Evolutionary conservation across 2,888 invertebrate species (phyloP).

Genomic region (Andrena bucephala): DNA sequence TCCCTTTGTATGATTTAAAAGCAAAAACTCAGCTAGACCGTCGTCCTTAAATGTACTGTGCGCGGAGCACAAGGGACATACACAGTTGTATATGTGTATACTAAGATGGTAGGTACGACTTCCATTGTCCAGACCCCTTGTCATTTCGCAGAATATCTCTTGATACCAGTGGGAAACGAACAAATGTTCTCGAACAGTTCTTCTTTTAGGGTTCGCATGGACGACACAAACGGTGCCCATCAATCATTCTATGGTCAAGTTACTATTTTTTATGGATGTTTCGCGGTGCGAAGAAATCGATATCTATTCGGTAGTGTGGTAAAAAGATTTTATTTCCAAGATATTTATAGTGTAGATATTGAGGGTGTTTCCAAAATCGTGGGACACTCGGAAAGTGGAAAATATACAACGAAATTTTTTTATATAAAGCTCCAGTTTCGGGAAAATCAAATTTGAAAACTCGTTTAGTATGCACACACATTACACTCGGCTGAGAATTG

Average conservation of each 20-base stretch:
- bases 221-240: conserved; percentile 59
- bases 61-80: conserved; percentile 43
- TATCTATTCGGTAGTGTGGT: not conserved
- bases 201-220: conserved; percentile 45
- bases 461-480: too few species aligned
- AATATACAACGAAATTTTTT: too few species aligned
- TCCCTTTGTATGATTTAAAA: conserved; percentile 51
- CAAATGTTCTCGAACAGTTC: conserved; percentile 73
- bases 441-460: too few species aligned
- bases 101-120: conserved; percentile 56
- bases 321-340: not conserved
- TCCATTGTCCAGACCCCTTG: conserved; percentile 78
- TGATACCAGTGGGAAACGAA: conserved; percentile 73
- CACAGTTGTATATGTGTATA: conserved; percentile 52
- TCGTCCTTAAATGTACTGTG: conserved; percentile 68
- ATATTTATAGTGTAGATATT: not conserved
- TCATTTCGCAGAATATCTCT: conserved; percentile 75
- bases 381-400: not conserved
- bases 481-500: too few species aligned
- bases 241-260: conserved; percentile 50
- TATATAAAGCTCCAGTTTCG: too few species aligned
- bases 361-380: not conserved
- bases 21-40: conserved; percentile 44
- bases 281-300: conserved; percentile 17
- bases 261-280: conserved; percentile 3